Base-by-base conservation (phyloP, 2,888 invertebrate genomes). In the Rhabditoides inermis region DNA sequence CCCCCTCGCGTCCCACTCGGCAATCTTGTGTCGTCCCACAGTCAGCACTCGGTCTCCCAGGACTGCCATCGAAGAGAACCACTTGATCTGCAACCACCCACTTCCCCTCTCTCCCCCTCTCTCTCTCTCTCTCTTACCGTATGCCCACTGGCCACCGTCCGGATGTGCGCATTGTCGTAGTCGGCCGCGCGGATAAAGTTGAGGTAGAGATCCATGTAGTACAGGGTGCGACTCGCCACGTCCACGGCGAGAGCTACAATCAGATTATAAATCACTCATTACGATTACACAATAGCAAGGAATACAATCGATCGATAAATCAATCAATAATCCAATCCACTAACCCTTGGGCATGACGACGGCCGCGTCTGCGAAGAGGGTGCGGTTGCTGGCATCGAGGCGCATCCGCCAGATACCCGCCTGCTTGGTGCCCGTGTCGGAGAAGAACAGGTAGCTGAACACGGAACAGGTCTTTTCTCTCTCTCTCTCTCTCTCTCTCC, bases 81-180 rank as follows among this genome's bases (percentile, higher is more conserved):
- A 39, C 20, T 39, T 39, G 15, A 39, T 12, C 40, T 39, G 40
- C 10, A 39, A 39, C 52, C 49, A 7, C 32, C 35, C 27, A 53
- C 3, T n/a, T 50, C 56, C 42, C 45, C 42, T 12, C 39, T 51
- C 30, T 49, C 35, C 25, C 7, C 26, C n/a, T 7, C 4, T 32
- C 22, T n/a, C 20, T 12, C 23, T 18, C 25, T 26, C 44, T 50
- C 6, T 20, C n/a, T 12, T 32, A 58, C 50, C 5, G 37, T 12
- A 36, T 54, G 51, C 6, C 51, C 54, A 2, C 2, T n/a, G 7
- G 57, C 55, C 2, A 58, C 56, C 15, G 49, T 45, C 27, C 64
- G 22, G n/a, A n/a, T n/a, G n/a, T n/a, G n/a, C n/a, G n/a, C n/a
- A n/a, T 88, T 88, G 73, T 85, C 82, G 78, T 88, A 88, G 79